Conservation (phyloP, 2,888 invertebrate genomes). For the Andrena dorsata region DNA sequence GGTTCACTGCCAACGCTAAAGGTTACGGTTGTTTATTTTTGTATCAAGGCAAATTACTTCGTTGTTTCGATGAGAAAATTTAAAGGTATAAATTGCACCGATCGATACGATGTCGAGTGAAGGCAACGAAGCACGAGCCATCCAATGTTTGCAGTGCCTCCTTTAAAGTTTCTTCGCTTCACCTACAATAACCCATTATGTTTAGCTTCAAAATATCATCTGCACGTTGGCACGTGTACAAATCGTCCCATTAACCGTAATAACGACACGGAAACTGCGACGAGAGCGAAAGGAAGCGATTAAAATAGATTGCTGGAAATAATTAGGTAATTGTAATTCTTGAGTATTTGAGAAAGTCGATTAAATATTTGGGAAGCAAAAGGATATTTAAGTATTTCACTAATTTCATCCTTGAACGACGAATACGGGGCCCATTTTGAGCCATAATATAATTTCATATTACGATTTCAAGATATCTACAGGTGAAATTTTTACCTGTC, state of each 20-base stretch:
- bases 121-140: neutral
- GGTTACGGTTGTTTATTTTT: neutral
- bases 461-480: too few species aligned
- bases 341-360: neutral
- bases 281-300: conserved; percentile 1
- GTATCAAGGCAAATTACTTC: neutral
- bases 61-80: neutral
- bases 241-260: conserved; percentile 1
- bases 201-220: conserved; percentile 6
- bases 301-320: neutral
- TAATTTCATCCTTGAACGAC: too few species aligned
- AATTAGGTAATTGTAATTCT: neutral
- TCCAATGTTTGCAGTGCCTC: neutral
- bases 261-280: neutral
- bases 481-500: too few species aligned
- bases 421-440: too few species aligned
- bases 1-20: conserved; percentile 16
- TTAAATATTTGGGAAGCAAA: neutral
- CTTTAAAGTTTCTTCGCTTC: neutral
- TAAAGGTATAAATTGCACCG: neutral
- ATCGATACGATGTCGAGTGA: neutral
- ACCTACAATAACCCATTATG: neutral
- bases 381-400: neutral
- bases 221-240: neutral
- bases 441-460: too few species aligned